Evolutionary conservation across 1,140 invertebrate species (phyloP).

Genomic region (Pissodes strobi): DNA sequence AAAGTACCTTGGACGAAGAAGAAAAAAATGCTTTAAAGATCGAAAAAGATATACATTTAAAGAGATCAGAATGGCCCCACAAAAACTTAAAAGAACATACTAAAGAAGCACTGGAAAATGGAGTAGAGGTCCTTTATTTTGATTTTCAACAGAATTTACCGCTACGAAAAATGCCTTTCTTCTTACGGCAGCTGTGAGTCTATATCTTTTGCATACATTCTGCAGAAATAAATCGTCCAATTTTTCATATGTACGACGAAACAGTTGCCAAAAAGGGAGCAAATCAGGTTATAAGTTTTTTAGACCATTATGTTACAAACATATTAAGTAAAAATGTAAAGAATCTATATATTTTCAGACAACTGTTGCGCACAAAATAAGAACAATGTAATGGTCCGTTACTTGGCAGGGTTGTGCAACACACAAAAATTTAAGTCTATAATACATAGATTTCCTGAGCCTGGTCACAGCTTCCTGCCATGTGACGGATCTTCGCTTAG

Average conservation of each 20-base stretch:
- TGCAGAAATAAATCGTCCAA: neutral
- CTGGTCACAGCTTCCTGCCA: no score
- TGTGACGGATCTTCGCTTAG: neutral
- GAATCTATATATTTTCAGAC: constrained; percentile 1
- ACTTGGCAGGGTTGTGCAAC: no score
- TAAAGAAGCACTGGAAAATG: neutral
- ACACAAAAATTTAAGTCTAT: neutral
- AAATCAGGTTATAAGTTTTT: neutral
- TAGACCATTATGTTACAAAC: constrained; percentile 5
- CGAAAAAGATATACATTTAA: constrained; percentile 3
- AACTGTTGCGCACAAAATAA: no score
- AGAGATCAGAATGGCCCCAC: neutral
- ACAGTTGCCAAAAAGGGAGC: neutral
- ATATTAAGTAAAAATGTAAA: neutral
- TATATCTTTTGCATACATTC: neutral
- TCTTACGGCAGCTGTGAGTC: neutral
- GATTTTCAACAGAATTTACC: constrained; percentile 5
- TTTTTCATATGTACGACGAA: neutral
- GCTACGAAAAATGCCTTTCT: neutral
- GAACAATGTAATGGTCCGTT: neutral
- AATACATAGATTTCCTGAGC: constrained; percentile 1
- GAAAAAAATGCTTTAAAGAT: no score
- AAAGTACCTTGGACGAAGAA: neutral
- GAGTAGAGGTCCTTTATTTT: neutral
- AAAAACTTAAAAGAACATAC: neutral